Conservation (phyloP, 2,113 vertebrate genomes). For the Gulo gulo region DNA sequence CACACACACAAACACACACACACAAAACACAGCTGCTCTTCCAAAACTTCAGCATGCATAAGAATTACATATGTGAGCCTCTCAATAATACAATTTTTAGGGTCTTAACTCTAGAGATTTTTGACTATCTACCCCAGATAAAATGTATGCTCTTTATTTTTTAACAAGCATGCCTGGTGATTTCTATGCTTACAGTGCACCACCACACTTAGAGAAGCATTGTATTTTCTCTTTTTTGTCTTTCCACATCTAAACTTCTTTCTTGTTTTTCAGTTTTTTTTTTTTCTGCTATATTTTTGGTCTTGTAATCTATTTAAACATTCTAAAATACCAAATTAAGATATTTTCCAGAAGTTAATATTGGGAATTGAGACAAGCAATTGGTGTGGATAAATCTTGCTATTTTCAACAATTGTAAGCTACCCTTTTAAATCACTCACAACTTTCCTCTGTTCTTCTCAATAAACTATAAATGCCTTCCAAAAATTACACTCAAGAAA, state of each 20-base stretch:
- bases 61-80: not conserved
- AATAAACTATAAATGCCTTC: not conserved
- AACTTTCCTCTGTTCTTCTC: not conserved
- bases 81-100: not conserved
- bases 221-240: not conserved
- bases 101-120: not conserved
- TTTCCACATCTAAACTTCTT: not conserved
- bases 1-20: not conserved
- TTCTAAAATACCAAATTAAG: not conserved
- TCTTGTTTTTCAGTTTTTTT: not conserved
- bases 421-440: not conserved
- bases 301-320: not conserved
- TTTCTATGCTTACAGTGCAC: not conserved
- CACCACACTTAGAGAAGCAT: not conserved
- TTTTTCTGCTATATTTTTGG: not conserved
- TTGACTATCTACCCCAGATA: not conserved
- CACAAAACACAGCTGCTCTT: not conserved
- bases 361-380: not conserved
- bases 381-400: not conserved
- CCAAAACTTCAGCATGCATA: not conserved
- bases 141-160: not conserved
- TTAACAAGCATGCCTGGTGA: not conserved
- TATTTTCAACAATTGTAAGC: not conserved
- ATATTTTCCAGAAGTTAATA: slow-evolving; percentile 3
- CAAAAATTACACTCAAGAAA: slow-evolving; percentile 2